Conservation (phyloP, 2,888 invertebrate genomes). For the Athalia rosae region DNA sequence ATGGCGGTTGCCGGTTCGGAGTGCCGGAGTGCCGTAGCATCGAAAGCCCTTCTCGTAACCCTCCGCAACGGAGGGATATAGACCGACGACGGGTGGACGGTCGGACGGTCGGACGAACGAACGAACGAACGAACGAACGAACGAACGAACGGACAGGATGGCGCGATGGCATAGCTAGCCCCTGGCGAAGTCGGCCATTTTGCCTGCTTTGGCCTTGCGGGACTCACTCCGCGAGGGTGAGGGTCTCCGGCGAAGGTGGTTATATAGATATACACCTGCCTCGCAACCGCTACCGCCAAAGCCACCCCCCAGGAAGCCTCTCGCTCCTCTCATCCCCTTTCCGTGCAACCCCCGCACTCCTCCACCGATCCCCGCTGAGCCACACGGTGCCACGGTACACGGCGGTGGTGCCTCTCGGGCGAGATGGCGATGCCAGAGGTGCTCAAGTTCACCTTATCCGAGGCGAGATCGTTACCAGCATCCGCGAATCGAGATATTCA, state of each 20-base stretch:
- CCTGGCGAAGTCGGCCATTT: conserved; percentile 70
- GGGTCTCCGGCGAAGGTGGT: conserved; percentile 61
- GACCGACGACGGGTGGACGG: conserved; percentile 31
- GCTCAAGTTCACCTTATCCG: conserved; percentile 57
- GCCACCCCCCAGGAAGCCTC: conserved; percentile 61
- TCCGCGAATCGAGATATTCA: conserved; percentile 6
- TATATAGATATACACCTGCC: conserved; percentile 66
- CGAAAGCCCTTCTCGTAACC: conserved; percentile 44
- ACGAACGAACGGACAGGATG: conserved; percentile 57
- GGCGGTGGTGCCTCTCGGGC: conserved; percentile 51
- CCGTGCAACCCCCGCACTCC: conserved; percentile 38
- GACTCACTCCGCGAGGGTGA: conserved; percentile 63
- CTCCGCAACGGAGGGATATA: conserved; percentile 13
- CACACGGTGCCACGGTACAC: conserved; percentile 44
- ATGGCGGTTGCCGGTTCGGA: conserved; percentile 33
- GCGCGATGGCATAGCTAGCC: conserved; percentile 63
- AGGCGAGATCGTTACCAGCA: conserved; percentile 21
- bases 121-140: conserved; percentile 34
- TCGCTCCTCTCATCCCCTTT: conserved; percentile 33
- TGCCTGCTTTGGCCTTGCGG: conserved; percentile 63
- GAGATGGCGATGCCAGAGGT: conserved; percentile 70
- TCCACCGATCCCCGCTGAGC: conserved; percentile 39
- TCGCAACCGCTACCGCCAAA: conserved; percentile 69
- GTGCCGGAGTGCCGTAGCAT: conserved; percentile 40
- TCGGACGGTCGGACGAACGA: too few relatives aligned